Conservation (phyloP, 2,797 vertebrate genomes). For the Leptatherina wallacei region DNA sequence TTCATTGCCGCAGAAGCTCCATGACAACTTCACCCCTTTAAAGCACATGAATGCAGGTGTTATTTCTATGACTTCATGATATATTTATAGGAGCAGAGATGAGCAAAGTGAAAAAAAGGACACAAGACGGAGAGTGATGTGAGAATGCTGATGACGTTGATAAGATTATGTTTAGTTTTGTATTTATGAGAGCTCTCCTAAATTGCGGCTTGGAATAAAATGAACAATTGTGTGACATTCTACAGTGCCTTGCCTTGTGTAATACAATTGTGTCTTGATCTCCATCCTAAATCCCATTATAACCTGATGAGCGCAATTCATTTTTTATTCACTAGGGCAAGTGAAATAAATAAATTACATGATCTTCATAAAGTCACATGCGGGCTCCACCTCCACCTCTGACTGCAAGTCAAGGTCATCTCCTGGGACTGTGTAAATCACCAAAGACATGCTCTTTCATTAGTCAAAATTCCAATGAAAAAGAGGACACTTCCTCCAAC, state of each 20-base stretch:
- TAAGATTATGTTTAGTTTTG: not conserved
- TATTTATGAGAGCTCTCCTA: not conserved
- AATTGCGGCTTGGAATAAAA: constrained; percentile 7
- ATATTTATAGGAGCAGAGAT: constrained; percentile 13
- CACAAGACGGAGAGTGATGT: not conserved
- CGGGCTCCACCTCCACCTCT: constrained; percentile 32
- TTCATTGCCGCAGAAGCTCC: constrained; percentile 15
- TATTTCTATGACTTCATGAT: constrained; percentile 2
- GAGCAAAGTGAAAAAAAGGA: not conserved
- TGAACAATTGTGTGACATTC: too few relatives aligned
- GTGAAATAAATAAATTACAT: constrained; percentile 57
- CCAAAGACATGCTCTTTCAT: constrained; percentile 27
- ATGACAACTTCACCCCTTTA: not conserved
- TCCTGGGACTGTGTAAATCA: constrained; percentile 42
- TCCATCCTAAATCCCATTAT: constrained; percentile 13
- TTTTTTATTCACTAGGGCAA: constrained; percentile 40
- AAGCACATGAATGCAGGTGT: constrained; percentile 15
- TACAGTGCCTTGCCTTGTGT: not conserved
- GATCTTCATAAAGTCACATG: constrained; percentile 25
- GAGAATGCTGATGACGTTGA: not conserved
- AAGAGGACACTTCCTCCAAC: constrained; percentile 26
- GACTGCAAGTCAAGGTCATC: constrained; percentile 54
- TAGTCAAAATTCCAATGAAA: constrained; percentile 52
- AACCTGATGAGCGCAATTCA: constrained; percentile 28
- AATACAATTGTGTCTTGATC: not conserved